A percentile compares a stretch with the other conserved stretches of the same genome.
Evolutionary conservation across 2,797 vertebrate species (phyloP).

Genomic region (Sarcoramphus papa): DNA sequence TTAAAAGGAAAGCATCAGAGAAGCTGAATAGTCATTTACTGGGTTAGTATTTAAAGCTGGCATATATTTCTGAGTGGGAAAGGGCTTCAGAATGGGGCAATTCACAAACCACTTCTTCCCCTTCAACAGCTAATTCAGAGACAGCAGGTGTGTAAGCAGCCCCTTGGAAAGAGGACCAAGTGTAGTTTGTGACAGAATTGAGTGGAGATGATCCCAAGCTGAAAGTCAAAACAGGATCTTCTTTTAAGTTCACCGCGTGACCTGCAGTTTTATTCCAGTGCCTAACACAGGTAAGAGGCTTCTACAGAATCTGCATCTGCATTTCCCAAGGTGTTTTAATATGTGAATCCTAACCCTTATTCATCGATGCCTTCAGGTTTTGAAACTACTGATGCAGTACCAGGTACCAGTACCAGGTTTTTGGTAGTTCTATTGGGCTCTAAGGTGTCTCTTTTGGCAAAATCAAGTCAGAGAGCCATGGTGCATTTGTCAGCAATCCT

Average conservation of each 20-base stretch:
- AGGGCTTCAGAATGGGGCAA: not conserved
- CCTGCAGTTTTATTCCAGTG: not conserved
- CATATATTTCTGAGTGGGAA: conserved; percentile 10
- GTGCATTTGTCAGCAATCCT: not conserved
- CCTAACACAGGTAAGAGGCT: conserved; percentile 19
- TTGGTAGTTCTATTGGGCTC: not conserved
- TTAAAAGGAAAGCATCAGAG: conserved; percentile 21
- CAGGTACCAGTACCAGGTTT: not conserved
- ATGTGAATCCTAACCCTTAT: not conserved
- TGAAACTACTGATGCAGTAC: not conserved
- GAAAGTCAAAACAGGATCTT: conserved; percentile 11
- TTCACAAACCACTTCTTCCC: conserved; percentile 20
- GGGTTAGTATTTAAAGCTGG: not conserved
- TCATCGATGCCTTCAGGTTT: not conserved
- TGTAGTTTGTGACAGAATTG: not conserved
- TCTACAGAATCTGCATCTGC: not conserved
- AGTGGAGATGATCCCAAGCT: conserved; percentile 50
- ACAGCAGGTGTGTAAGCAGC: not conserved
- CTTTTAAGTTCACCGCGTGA: not conserved
- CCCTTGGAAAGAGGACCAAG: not conserved
- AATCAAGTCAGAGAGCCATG: not conserved
- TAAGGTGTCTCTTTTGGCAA: not conserved
- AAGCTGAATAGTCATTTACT: not conserved
- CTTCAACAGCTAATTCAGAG: conserved; percentile 28
- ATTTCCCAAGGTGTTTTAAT: not conserved